Evolutionary conservation across 1,140 invertebrate species (phyloP), one percentile per base, ranked within the genome.

Genomic region (Helicoverpa zea): DNA sequence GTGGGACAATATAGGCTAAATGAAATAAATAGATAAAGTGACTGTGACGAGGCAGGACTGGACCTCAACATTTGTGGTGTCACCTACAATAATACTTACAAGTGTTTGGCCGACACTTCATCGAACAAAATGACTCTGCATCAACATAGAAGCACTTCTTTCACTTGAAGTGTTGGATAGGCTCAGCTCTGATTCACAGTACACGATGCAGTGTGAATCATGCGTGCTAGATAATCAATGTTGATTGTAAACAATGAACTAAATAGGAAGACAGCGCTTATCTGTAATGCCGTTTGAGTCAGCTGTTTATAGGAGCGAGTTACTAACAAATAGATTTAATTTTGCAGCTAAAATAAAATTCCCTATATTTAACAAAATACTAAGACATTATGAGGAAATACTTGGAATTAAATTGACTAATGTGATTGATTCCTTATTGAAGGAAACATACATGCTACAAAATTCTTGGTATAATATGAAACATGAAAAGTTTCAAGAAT

Each of bases 161-260:
- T 47, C 43, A 47, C 35, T 47, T 12, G 61, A 66, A 16, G 35
- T 47, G n/a, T 49, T 13, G 16, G 11, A 3, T 4, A 49, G n/a
- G 16, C 43, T 49, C 16, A 13, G 64, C 43, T 47, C 16, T 68
- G 64, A 68, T 13, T 68, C 43, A 68, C 49, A 16, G 10, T 18
- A 23, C 16, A 11, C 2, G 56, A 11, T 72, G 13, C 18, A 29
- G 9, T 23, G 64, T 54, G 68, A 72, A 72, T 72, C 68, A 72
- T 30, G 23, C 5, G 13, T 4, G 18, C 29, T n/a, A 72, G 68
- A 72, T 30, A 72, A 72, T 23, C 16, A 54, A 16, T 72, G 49
- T 72, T 54, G 68, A 30, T 72, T 30, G 23, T 72, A 72, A 72
- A 72, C 68, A 54, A 29, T 54, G 51, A 11, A 47, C 63, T 47